Base-by-base conservation (phyloP, 2,113 vertebrate genomes). In the Tachycineta bicolor region DNA sequence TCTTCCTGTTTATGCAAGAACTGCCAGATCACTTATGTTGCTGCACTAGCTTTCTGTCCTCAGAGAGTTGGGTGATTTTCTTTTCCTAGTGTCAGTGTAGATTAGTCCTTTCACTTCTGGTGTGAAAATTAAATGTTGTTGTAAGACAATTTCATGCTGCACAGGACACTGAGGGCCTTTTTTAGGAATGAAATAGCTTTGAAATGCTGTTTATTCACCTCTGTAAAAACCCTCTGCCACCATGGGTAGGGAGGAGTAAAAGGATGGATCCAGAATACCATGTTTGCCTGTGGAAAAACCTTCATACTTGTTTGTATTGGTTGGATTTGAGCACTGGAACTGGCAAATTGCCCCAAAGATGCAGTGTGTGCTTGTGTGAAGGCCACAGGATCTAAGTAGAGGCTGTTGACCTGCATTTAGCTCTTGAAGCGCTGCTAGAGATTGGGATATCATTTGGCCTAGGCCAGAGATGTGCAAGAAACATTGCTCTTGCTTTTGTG, bases 1-100 rank as follows among this genome's bases (percentile, higher is more conserved):
- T 85, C 76, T 97, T 96, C 94, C 96, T 96, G 83, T 97, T 97
- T 96, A 96, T 96, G 85, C 79, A 75, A 87, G 92, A 87, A 41
- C 88, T 96, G 96, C 92, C 96, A 96, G 88, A 95, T 92, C 92
- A 93, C 92, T 96, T 96, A 86, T 95, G 90, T 85, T 93, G 68
- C 94, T 87, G 79, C n/a, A 94, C 80, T 41, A 93, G 92, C 76
- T 96, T 92, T 90, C 90, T 84, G 75, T 87, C 88, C 86, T 94
- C 3, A 2, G 80, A 92, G 65, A 68, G n/a, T 60, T 16, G 23
- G 73, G 62, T 67, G 83, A 65, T 94, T 94, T 92, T 75, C 52
- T 93, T 93, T 92, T 44, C 44, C 44, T 44, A 44, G 44, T 21
- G 46, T 43, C 41, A 14, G 41, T 43, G 2, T 46, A 69, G 68